Percentiles rank a stretch among this genome's conserved stretches.
Conservation (phyloP, 2,113 vertebrate genomes). For the Alethe diademata region DNA sequence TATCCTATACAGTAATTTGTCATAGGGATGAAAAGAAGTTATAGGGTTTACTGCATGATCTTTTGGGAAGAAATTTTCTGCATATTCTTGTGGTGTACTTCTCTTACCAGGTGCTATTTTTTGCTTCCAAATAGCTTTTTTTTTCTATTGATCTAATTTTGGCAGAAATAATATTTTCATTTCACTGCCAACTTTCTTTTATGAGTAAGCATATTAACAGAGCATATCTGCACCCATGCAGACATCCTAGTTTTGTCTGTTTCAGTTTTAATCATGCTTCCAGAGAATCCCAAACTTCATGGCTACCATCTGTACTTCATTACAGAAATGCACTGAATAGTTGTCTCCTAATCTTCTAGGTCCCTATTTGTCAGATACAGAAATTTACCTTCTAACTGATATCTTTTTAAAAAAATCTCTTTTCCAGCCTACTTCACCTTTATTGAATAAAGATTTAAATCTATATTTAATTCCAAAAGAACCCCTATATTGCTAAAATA, state of each 20-base stretch:
- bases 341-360: neutral
- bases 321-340: neutral
- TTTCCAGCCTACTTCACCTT: neutral
- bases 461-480: neutral
- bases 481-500: neutral
- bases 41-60: neutral
- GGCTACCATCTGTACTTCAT: neutral
- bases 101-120: neutral
- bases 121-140: neutral
- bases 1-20: neutral
- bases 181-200: neutral
- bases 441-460: neutral
- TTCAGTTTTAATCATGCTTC: neutral
- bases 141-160: neutral
- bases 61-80: neutral
- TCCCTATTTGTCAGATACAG: neutral
- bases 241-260: neutral
- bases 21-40: neutral
- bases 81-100: neutral
- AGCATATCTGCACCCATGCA: neutral
- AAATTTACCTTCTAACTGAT: neutral
- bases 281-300: neutral
- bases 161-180: neutral
- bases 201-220: neutral
- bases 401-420: rapidly evolving